Evolutionary conservation across 2,113 vertebrate species (phyloP), one percentile per base, ranked within the genome.

Genomic region (Hystrix cristata): DNA sequence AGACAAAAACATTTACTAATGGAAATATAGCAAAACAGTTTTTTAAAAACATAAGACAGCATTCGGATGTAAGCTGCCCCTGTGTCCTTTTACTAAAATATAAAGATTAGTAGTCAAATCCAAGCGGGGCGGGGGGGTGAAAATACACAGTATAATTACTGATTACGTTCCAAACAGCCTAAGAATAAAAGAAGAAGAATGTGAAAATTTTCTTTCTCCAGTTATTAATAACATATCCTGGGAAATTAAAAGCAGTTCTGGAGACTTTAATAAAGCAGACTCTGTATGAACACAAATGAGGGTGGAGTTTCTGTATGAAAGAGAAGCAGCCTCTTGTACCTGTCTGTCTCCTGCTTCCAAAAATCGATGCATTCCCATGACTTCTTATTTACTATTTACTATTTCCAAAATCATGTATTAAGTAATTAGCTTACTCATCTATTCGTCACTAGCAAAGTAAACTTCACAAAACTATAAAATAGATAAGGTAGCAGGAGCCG

Each of bases 71-170:
- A 95, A 94, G 59, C 79, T 57, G 86, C 16, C 92, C 81, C 25
- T 12, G 21, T 48, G 87, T 62, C 87, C 71, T 97, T n/a, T 93
- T 90, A 67, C 74, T 95, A 74, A 97, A 89, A 97, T 19, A 89
- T 92, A 94, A 95, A 96, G 96, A 83, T 46, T 55, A 93, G 90
- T 53, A 91, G 97, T 94, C 97, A 97, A 94, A 91, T 64, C 95
- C 93, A 97, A 97, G 34, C 74, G 19, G 84, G 51, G 31, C 0
- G 11, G 1, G 18, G 51, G 25, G 46, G 34, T 97, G 91, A 98
- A 97, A 97, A 97, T 95, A 87, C 93, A 97, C 93, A 97, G 93
- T 90, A 55, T 72, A 81, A 97, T 98, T 96, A 98, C 87, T 96
- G 96, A 94, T 97, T 90, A 96, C 88, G 23, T 82, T 94, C 95